Conservation (phyloP, 2,888 invertebrate genomes). For the Caenorhabditis wallacei region DNA sequence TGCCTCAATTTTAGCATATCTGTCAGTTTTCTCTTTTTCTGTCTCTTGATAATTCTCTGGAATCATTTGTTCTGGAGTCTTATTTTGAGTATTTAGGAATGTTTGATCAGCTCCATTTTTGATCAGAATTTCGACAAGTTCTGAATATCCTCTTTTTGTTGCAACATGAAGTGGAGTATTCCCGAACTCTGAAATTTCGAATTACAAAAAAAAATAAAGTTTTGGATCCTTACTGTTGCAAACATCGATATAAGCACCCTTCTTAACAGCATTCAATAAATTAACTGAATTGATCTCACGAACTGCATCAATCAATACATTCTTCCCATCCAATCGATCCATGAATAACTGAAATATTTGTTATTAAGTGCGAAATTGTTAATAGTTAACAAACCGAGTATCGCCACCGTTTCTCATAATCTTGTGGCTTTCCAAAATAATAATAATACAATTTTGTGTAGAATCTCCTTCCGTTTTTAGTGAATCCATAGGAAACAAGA, state of each 20-base stretch:
- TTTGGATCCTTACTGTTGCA: conserved; percentile 42
- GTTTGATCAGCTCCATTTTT: conserved; percentile 48
- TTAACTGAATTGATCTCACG: conserved; percentile 39
- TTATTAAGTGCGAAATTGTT: background rate
- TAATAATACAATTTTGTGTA: conserved; percentile 17
- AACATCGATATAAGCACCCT: conserved; percentile 23
- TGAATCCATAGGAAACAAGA: conserved; percentile 27
- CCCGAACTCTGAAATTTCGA: conserved; percentile 22
- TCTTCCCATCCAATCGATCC: conserved; percentile 22
- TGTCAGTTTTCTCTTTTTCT: background rate
- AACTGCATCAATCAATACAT: conserved; percentile 20
- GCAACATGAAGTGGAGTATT: conserved; percentile 51
- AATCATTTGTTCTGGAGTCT: conserved; percentile 45
- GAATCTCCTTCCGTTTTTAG: background rate
- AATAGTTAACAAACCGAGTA: conserved; percentile 15
- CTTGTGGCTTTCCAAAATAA: conserved; percentile 22
- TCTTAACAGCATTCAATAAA: conserved; percentile 12
- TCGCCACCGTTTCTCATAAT: conserved; percentile 27
- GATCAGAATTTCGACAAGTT: conserved; percentile 39
- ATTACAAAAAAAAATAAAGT: background rate
- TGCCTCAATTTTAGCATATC: conserved; percentile 10
- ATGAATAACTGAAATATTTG: conserved; percentile 25
- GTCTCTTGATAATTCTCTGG: conserved; percentile 5
- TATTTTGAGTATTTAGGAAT: conserved; percentile 24
- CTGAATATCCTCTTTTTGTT: conserved; percentile 13